These are phyloP conservation scores for Hypanus sabinus DNA, from an alignment of 2,113 vertebrate genomes.

Conservation along the genomic window DNA sequence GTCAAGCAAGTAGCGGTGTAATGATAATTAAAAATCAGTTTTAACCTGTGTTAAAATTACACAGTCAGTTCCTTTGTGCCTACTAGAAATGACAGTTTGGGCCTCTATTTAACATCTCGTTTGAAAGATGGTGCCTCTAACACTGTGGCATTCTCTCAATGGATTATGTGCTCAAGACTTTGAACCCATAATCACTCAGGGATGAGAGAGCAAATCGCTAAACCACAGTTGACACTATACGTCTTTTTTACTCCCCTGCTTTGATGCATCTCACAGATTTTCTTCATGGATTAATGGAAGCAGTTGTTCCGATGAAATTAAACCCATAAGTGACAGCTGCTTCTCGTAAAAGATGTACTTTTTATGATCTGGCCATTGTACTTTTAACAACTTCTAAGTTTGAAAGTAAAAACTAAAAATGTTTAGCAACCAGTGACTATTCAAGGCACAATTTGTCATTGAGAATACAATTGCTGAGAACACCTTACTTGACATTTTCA, in stretches of 20 bases:
- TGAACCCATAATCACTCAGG: neutral
- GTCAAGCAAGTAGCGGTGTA: neutral
- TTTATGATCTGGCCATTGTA: neutral
- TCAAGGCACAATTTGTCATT: neutral
- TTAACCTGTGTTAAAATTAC: neutral
- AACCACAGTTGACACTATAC: neutral
- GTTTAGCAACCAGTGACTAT: neutral
- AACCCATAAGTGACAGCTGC: neutral
- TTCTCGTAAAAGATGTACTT: neutral
- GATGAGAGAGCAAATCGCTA: too few species aligned
- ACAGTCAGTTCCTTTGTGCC: neutral
- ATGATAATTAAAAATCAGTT: neutral
- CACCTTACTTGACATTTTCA: neutral
- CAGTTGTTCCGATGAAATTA: neutral
- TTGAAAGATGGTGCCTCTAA: neutral
- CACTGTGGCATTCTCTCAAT: neutral
- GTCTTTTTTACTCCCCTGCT: neutral
- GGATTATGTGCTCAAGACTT: neutral
- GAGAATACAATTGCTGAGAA: constrained; percentile 9
- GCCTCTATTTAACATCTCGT: neutral
- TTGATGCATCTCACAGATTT: neutral
- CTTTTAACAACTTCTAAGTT: neutral
- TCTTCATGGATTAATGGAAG: neutral
- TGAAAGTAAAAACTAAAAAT: neutral
- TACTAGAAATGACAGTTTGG: neutral